These are phyloP conservation scores for Antheraea mylitta DNA, from an alignment of 1,140 invertebrate species.

Conservation along the genomic window DNA sequence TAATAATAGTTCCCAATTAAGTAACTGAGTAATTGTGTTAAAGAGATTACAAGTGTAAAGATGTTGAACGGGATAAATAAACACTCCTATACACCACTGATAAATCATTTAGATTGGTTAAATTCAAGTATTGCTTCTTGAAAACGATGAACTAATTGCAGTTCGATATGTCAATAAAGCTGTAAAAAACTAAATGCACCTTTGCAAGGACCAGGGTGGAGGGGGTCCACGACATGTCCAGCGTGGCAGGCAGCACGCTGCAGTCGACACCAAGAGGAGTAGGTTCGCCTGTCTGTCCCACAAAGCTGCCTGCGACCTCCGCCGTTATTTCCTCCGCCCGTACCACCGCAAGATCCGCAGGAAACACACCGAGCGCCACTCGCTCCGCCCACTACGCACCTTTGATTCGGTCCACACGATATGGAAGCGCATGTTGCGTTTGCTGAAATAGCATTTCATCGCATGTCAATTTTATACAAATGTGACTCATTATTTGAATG, in stretches of 20 bases:
- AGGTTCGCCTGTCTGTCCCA: constrained; percentile 90
- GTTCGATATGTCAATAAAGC: too few species aligned
- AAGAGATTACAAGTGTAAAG: too few species aligned
- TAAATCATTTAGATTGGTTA: too few species aligned
- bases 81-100: too few species aligned
- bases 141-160: too few species aligned
- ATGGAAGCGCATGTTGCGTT: constrained; percentile 87
- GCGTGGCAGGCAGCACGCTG: constrained; percentile 89
- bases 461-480: not conserved
- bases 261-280: constrained; percentile 93
- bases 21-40: too few species aligned
- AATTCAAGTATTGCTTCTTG: too few species aligned
- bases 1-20: too few species aligned
- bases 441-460: constrained; percentile 71
- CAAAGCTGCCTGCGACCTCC: constrained; percentile 82
- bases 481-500: too few species aligned
- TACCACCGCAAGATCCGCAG: constrained; percentile 86
- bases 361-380: constrained; percentile 89
- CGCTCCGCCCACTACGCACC: constrained; percentile 86
- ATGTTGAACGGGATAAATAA: too few species aligned
- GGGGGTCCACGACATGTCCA: constrained; percentile 88
- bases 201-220: constrained; percentile 85
- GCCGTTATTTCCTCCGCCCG: constrained; percentile 40
- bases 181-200: constrained; percentile 28
- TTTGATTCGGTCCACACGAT: constrained; percentile 86